A percentile compares a stretch with the other conserved stretches of the same genome.
Evolutionary conservation across 2,888 invertebrate genomes (phyloP).

Genomic region (Micropterix aruncella): DNA sequence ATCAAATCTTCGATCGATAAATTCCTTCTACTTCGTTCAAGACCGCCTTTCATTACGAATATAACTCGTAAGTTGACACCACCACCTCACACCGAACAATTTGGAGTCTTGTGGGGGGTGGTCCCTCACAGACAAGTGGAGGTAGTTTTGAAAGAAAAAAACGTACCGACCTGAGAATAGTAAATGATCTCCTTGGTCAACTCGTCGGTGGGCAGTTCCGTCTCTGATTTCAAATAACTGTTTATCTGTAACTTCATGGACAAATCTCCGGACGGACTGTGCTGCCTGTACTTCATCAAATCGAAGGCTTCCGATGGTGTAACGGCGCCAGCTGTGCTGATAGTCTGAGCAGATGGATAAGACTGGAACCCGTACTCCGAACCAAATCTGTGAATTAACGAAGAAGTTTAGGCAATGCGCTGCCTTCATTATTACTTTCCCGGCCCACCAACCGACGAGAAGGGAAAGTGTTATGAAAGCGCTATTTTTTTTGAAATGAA

Average conservation of each 20-base stretch:
- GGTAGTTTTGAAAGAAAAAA: neutral
- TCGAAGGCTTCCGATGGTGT: neutral
- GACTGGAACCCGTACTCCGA: slow-evolving; percentile 97
- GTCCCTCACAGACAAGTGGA: neutral
- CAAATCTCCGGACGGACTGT: slow-evolving; percentile 60
- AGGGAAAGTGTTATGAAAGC: too few relatives aligned
- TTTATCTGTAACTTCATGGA: slow-evolving; percentile 47
- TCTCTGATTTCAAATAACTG: slow-evolving; percentile 42
- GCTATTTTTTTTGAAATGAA: too few relatives aligned
- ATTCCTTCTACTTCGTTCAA: too few relatives aligned
- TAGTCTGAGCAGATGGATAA: slow-evolving; percentile 58
- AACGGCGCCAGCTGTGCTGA: slow-evolving; percentile 33
- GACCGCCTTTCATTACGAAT: too few relatives aligned
- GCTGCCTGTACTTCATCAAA: slow-evolving; percentile 62
- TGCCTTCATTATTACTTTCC: too few relatives aligned
- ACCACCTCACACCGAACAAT: too few relatives aligned
- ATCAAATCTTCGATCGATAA: too few relatives aligned
- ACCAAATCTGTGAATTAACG: slow-evolving; percentile 49
- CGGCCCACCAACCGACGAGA: too few relatives aligned
- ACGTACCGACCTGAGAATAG: slow-evolving; percentile 59
- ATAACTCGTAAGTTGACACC: too few relatives aligned
- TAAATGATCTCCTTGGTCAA: slow-evolving; percentile 44
- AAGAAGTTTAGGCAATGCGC: too few relatives aligned
- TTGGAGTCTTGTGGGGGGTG: too few relatives aligned
- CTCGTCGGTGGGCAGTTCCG: neutral